These are phyloP conservation scores for Lasioglossum villosulum DNA, from an alignment of 2,888 invertebrate genomes.

Conservation along the genomic window DNA sequence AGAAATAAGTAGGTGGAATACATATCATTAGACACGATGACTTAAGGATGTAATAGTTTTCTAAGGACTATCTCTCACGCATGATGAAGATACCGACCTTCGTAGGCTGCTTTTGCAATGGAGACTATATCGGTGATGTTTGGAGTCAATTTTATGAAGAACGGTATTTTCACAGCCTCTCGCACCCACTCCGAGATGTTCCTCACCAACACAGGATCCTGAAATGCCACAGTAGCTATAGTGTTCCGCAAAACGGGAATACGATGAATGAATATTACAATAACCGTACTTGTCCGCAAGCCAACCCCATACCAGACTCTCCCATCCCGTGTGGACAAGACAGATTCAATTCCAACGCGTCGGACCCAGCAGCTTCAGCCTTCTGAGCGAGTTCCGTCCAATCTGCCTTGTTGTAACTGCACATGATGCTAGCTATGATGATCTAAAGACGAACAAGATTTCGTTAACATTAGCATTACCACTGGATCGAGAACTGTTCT, in stretches of 20 bases:
- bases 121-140: slow-evolving; percentile 97
- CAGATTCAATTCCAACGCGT: slow-evolving; percentile 97
- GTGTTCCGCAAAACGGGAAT: background rate
- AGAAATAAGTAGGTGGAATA: no score
- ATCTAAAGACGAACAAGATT: slow-evolving; percentile 86
- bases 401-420: slow-evolving; percentile 93
- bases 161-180: slow-evolving; percentile 94
- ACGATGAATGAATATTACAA: background rate
- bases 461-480: background rate
- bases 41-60: background rate
- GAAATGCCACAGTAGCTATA: background rate
- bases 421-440: slow-evolving; percentile 98
- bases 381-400: slow-evolving; percentile 93
- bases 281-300: slow-evolving; percentile 94
- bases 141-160: slow-evolving; percentile 98
- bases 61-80: background rate
- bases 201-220: slow-evolving; percentile 94
- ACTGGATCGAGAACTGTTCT: background rate
- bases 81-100: slow-evolving; percentile 86
- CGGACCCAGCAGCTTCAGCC: slow-evolving; percentile 94
- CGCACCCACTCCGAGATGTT: slow-evolving; percentile 97
- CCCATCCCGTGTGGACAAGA: slow-evolving; percentile 99
- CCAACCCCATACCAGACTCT: slow-evolving; percentile 98
- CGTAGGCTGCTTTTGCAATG: slow-evolving; percentile 95
- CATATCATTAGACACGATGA: no score